These are phyloP conservation scores for Andrena dorsata DNA, from an alignment of 2,888 invertebrate genomes.

Conservation along the genomic window DNA sequence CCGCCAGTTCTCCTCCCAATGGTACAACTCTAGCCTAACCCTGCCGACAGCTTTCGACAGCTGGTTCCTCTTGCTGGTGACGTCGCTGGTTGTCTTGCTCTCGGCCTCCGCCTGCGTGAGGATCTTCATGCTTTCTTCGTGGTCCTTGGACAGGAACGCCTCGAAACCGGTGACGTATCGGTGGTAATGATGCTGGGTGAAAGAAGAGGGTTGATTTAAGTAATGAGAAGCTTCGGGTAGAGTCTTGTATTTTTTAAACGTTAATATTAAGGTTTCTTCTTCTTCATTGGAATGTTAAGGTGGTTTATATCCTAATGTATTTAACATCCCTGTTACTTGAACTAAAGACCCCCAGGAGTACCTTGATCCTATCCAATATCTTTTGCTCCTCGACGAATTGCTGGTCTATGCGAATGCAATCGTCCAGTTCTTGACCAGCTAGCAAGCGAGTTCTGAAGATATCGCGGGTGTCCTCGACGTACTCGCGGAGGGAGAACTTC, in stretches of 20 bases:
- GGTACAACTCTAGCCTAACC: conserved; percentile 85
- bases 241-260: too few species aligned
- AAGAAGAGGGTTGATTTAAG: neutral
- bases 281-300: too few species aligned
- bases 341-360: conserved; percentile 44
- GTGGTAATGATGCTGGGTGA: conserved; percentile 80
- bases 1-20: conserved; percentile 88
- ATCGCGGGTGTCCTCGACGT: conserved; percentile 86
- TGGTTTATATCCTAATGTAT: too few species aligned
- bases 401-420: conserved; percentile 86
- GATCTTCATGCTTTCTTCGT: conserved; percentile 87
- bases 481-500: conserved; percentile 87
- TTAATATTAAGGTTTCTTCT: too few species aligned
- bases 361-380: conserved; percentile 85
- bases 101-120: conserved; percentile 86
- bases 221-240: too few species aligned
- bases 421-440: conserved; percentile 86
- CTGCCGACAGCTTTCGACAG: conserved; percentile 76
- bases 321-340: neutral
- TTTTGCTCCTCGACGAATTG: conserved; percentile 86
- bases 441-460: conserved; percentile 86
- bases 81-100: conserved; percentile 81
- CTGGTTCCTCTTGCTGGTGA: conserved; percentile 68
- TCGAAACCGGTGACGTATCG: conserved; percentile 87
- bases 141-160: conserved; percentile 88